Evolutionary conservation across 2,113 vertebrate genomes (phyloP).

Genomic region (Opisthocomus hoazin): DNA sequence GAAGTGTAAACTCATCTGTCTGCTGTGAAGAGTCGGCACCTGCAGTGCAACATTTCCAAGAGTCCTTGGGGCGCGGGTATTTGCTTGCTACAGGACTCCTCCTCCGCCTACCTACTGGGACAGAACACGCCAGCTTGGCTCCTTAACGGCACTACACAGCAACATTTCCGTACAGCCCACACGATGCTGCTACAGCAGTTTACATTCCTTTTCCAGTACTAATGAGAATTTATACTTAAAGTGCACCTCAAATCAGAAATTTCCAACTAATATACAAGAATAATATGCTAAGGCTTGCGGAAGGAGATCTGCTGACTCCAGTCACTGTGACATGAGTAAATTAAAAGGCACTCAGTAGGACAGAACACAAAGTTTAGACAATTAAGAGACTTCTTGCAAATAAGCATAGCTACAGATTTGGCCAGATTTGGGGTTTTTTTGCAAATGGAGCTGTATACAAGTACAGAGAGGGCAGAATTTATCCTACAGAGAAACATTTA

Average conservation of each 20-base stretch:
- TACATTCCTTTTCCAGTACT: constrained; percentile 18
- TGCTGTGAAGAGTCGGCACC: not conserved
- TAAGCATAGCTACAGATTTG: not conserved
- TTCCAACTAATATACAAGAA: not conserved
- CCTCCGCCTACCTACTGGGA: not conserved
- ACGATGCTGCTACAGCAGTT: not conserved
- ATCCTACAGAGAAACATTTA: not conserved
- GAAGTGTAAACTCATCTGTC: constrained; percentile 11
- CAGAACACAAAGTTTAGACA: not conserved
- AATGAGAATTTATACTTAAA: constrained; percentile 29
- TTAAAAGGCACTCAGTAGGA: too few species aligned
- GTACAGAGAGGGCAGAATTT: not conserved
- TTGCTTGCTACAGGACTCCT: not conserved
- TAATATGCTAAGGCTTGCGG: not conserved
- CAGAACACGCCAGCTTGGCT: not conserved
- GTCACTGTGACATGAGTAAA: accelerated
- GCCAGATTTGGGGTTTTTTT: not conserved
- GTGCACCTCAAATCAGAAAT: constrained; percentile 39
- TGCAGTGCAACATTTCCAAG: not conserved
- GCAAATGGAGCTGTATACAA: not conserved
- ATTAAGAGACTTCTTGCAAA: not conserved
- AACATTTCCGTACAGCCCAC: not conserved
- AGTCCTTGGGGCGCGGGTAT: not conserved
- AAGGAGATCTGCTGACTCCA: not conserved
- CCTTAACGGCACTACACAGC: not conserved